Evolutionary conservation across 2,797 vertebrate genomes (phyloP).

Genomic region (Valencia hispanica): DNA sequence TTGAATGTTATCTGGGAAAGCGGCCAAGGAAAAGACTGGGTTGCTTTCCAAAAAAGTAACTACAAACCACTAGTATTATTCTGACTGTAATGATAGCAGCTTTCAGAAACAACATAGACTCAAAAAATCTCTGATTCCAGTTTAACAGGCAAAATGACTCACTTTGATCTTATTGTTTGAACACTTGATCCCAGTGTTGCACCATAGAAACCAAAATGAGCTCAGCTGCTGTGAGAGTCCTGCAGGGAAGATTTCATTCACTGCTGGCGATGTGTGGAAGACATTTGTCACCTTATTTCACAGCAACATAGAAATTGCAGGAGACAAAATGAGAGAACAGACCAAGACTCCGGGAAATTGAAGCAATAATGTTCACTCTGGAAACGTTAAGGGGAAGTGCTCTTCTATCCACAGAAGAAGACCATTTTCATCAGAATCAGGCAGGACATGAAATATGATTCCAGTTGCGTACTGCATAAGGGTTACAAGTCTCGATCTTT

Average conservation of each 20-base stretch:
- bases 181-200: conserved; percentile 1
- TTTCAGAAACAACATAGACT: background rate
- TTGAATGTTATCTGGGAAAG: background rate
- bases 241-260: conserved; percentile 15
- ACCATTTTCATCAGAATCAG: conserved; percentile 23
- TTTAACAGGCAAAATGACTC: background rate
- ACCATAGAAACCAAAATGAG: conserved; percentile 18
- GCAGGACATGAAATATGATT: conserved; percentile 11
- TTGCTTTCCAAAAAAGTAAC: background rate
- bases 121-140: background rate
- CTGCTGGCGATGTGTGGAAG: conserved; percentile 26
- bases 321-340: conserved; percentile 34
- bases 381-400: background rate
- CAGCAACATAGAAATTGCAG: conserved; percentile 35
- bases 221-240: conserved; percentile 15
- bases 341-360: conserved; percentile 32
- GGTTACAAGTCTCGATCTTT: background rate
- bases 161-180: background rate
- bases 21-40: background rate
- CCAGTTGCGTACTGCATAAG: background rate
- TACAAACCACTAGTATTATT: background rate
- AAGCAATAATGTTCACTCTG: conserved; percentile 33
- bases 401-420: background rate
- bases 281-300: conserved; percentile 44
- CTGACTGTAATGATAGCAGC: background rate